Conservation (phyloP, 2,888 invertebrate genomes). For the Lymantria monacha region DNA sequence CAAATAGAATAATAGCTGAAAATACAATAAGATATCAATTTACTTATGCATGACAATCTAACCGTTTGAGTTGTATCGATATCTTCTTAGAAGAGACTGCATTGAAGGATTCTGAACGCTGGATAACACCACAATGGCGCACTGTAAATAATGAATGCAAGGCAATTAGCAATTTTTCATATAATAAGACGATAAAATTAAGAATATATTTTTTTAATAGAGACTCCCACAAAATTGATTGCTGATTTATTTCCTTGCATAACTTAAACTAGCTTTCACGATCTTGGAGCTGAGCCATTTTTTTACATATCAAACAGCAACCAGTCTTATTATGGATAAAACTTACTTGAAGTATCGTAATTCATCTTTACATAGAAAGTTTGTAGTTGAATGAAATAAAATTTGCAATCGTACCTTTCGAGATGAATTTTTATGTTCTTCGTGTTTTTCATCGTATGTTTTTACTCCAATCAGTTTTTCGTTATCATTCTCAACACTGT, state of each 20-base stretch:
- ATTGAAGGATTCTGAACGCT: constrained; percentile 60
- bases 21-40: not conserved
- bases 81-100: constrained; percentile 68
- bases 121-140: constrained; percentile 65
- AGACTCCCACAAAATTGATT: not conserved
- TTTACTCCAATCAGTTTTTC: constrained; percentile 41
- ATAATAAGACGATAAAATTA: not conserved
- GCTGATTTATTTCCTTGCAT: not conserved
- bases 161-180: not conserved
- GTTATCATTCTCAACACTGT: constrained; percentile 19
- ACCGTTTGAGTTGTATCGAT: constrained; percentile 70
- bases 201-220: too few species aligned
- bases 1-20: not conserved
- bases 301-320: too few species aligned
- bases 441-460: constrained; percentile 30
- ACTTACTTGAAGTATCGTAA: too few species aligned
- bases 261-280: too few species aligned
- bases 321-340: too few species aligned
- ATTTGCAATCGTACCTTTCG: constrained; percentile 48
- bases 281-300: too few species aligned
- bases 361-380: too few species aligned
- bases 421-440: not conserved
- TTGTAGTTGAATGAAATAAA: too few species aligned
- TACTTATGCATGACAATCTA: constrained; percentile 12
- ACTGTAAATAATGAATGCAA: constrained; percentile 45